Base-by-base conservation (phyloP, 2,113 vertebrate species). In the Alouatta palliata region DNA sequence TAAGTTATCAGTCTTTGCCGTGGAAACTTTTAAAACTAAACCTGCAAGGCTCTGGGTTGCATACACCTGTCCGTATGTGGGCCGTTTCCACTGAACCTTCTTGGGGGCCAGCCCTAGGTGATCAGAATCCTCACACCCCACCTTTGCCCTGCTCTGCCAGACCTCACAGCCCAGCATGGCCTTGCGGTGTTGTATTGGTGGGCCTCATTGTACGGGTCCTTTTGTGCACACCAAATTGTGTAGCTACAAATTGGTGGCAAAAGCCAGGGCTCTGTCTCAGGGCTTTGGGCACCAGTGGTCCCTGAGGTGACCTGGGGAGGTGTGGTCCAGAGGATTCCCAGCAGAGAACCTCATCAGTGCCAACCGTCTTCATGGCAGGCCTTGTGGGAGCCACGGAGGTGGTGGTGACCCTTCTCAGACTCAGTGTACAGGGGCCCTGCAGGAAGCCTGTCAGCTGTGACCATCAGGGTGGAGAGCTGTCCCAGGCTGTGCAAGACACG, bases 51-150 rank as follows among this genome's bases (percentile, higher is more conserved):
- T 89, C 75, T 68, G 11, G 32, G 30, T 56, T 58, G 23, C 43
- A 27, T 9, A 89, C 45, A 84, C 8, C 6, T 14, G 14, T 19
- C 21, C 27, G n/a, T 35, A 27, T 1, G 14, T 49, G 49, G 73
- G 23, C 35, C 56, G 2, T 35, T 66, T 56, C 40, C 47, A 3
- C 19, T 43, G 7, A 11, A 9, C 17, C 1, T 30, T 40, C 64
- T 35, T 20, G 0, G 30, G 35, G n/a, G 2, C 1, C 64, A 73
- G 21, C 6, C 7, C 30, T 37, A 11, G 56, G 7, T 11, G 6
- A 54, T 12, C 17, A 30, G n/a, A n/a, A 5, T 20, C 58, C 23
- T 66, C 14, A 47, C 20, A 30, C 19, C 17, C 8, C 8, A 25
- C 20, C 35, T 35, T 76, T n/a, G 21, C 35, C 4, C 16, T 6